These are phyloP conservation scores for Todus mexicanus DNA, from an alignment of 2,797 vertebrate genomes.

Conservation along the genomic window DNA sequence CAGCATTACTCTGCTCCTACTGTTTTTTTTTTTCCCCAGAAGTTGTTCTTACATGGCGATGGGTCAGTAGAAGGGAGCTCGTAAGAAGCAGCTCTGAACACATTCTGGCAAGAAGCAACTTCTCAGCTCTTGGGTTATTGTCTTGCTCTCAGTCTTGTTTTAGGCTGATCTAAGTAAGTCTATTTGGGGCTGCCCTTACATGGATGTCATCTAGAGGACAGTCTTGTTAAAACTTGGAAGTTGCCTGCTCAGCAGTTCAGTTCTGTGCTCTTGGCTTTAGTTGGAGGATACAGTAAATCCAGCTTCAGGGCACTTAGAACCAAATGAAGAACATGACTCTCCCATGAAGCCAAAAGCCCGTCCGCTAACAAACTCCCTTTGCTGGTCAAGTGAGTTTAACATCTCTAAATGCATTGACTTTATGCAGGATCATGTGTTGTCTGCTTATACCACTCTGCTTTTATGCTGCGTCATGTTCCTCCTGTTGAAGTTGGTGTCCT, in stretches of 20 bases:
- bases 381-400: not conserved
- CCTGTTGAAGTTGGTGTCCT: not conserved
- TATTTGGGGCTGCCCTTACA: constrained; percentile 26
- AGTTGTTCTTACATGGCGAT: not conserved
- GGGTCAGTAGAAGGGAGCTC: not conserved
- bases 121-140: not conserved
- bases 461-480: constrained; percentile 37
- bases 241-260: constrained; percentile 26
- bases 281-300: not conserved
- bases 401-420: not conserved
- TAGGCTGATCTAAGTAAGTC: not conserved
- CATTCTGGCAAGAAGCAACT: not conserved
- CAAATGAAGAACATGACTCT: not conserved
- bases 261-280: not conserved
- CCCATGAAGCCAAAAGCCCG: not conserved
- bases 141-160: not conserved
- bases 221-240: constrained; percentile 42
- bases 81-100: not conserved
- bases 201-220: constrained; percentile 36
- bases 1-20: not conserved
- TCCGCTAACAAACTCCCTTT: not conserved
- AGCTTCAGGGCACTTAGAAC: not conserved
- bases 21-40: not conserved
- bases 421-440: not conserved
- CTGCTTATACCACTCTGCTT: not conserved